Evolutionary conservation across 2,888 invertebrate genomes (phyloP), one percentile per base, ranked within the genome.

Genomic region (Carcina quercana): DNA sequence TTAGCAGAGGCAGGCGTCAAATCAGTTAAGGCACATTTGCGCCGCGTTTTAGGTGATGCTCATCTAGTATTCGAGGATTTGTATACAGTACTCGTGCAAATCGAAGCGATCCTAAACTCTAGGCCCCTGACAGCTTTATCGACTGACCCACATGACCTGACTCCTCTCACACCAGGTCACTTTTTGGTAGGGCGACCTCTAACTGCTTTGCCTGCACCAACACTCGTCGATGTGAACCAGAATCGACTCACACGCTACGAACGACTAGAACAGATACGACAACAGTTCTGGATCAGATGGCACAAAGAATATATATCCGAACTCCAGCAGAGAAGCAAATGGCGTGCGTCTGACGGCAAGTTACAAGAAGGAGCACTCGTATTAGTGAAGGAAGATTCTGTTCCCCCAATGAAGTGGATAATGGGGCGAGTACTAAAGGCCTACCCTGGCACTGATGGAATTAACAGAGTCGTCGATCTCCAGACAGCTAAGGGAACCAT

Each of bases 241-340:
- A 14, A 27, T 5, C 17, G 34, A 2, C 8, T 31, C 6, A 15
- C 24, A 3, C 24, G 34, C 3, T 33, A 33, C 11, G 4, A 19
- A 3, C 15, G 31, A 3, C 5, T 40, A 2, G 37, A 40, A 10
- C 15, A 22, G 7, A 22, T 37, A 14, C 21, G 30, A n/a, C 32
- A 38, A 12, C 29, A 34, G 4, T 41, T 32, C 22, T 41, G 41
- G 38, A 26, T 15, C 4, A 19, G 37, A 1, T 39, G 42, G 39
- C 14, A 20, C 13, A 13, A 32, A n/a, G 40, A 40, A 13, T 40
- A 25, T 13, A 6, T 25, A 1, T 5, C 12, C 6, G 25, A 25
- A 13, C n/a, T 40, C n/a, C 40, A 40, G 15, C 28, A 27, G n/a
- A 29, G 38, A 11, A 32, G 26, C 4, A 43, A 40, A 29, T 43